Evolutionary conservation across 2,888 invertebrate species (phyloP).

Genomic region (Creontiades dilutus): DNA sequence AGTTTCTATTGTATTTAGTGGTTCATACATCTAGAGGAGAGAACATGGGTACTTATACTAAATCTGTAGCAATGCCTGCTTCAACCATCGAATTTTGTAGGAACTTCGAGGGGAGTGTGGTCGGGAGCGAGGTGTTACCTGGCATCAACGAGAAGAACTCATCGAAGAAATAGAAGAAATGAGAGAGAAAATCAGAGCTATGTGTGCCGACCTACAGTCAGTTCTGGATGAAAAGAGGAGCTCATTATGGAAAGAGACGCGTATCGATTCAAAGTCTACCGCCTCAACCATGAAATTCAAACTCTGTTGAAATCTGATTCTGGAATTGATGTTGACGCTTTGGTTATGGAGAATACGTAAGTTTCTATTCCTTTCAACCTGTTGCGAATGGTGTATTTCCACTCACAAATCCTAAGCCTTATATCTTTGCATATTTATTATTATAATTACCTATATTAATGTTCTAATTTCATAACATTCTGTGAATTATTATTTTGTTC

Average conservation of each 20-base stretch:
- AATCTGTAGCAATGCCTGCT: no score
- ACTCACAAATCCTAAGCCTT: no score
- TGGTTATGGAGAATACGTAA: slow-evolving; percentile 89
- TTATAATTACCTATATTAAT: no score
- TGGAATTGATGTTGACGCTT: slow-evolving; percentile 86
- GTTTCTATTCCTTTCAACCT: background rate
- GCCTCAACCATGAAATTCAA: slow-evolving; percentile 89
- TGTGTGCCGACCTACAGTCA: slow-evolving; percentile 87
- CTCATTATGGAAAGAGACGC: slow-evolving; percentile 89
- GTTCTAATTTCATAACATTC: no score
- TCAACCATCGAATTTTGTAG: slow-evolving; percentile 10
- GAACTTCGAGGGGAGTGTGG: slow-evolving; percentile 58
- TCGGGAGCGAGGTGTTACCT: slow-evolving; percentile 63
- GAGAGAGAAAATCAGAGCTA: slow-evolving; percentile 80
- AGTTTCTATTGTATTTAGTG: no score
- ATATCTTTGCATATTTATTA: no score
- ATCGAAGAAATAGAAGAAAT: slow-evolving; percentile 83
- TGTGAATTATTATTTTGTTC: no score
- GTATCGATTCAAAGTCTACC: slow-evolving; percentile 88
- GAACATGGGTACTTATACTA: no score
- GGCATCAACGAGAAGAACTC: slow-evolving; percentile 84
- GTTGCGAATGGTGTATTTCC: no score
- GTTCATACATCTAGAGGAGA: no score
- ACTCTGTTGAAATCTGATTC: slow-evolving; percentile 82
- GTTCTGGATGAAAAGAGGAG: slow-evolving; percentile 93